Evolutionary conservation across 2,888 invertebrate species (phyloP).

Genomic region (Alitta virens): DNA sequence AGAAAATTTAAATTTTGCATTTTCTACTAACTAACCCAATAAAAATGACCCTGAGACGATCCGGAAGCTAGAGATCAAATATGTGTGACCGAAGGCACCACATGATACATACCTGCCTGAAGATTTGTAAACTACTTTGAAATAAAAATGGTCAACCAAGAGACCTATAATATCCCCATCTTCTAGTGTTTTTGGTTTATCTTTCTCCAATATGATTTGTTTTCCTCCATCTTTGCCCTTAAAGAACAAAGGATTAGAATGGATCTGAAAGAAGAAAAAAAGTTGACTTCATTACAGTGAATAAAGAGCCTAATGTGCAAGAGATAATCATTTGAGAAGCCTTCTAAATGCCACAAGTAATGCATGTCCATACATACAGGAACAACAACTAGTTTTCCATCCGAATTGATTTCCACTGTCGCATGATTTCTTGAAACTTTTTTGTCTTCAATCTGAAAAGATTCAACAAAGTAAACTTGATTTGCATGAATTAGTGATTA

Average conservation of each 20-base stretch:
- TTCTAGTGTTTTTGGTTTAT: constrained; percentile 47
- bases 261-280: constrained; percentile 43
- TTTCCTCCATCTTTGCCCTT: constrained; percentile 42
- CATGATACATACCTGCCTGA: too few relatives aligned
- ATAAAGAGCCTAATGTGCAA: too few relatives aligned
- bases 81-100: too few relatives aligned
- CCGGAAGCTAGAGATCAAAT: too few relatives aligned
- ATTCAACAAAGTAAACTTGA: too few relatives aligned
- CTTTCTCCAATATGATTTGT: constrained; percentile 46
- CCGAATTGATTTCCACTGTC: constrained; percentile 48
- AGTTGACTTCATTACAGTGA: neutral
- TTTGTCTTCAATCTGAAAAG: constrained; percentile 55
- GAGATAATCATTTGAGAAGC: too few relatives aligned
- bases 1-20: too few relatives aligned
- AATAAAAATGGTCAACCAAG: constrained; percentile 44
- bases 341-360: too few relatives aligned
- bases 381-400: constrained; percentile 53
- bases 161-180: constrained; percentile 56
- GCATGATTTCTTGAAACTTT: constrained; percentile 58
- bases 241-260: constrained; percentile 57
- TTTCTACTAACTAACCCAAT: too few relatives aligned
- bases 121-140: constrained; percentile 23
- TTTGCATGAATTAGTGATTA: too few relatives aligned
- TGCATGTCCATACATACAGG: constrained; percentile 46
- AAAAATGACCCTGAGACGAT: too few relatives aligned